Evolutionary conservation across 2,797 vertebrate genomes (phyloP), one percentile per base, ranked within the genome.

Genomic region (Pitangus sulphuratus): DNA sequence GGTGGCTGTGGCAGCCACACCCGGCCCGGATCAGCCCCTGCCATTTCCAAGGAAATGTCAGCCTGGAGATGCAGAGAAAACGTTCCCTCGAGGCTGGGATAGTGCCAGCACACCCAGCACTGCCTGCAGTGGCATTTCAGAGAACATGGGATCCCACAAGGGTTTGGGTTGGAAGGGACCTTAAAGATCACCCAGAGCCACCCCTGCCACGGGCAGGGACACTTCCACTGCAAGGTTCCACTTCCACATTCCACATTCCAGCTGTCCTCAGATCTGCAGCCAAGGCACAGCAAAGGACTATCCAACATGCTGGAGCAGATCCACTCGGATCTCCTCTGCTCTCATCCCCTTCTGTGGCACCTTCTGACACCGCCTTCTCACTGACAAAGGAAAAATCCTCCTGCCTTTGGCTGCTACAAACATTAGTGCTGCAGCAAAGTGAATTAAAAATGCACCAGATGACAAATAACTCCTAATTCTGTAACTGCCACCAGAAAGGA

Each of bases 91-190:
- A 24, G 72, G 72, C 48, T 16, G 87, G n/a, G 61, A 40, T 42
- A 56, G 26, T 4, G 65, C 76, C 84, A 65, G 65, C 40, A 50
- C 56, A 48, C 3, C 70, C 4, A 1, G 3, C 0, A 1, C 72
- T 75, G 87, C 60, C 69, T 1, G 2, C 19, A 24, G 31, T 3
- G 31, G 15, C 72, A n/a, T 28, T 12, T 57, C 40, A 3, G 3
- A 47, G 60, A 6, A 51, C 37, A 8, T 4, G 0, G 35, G 25
- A 42, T 3, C 15, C 0, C 24, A 37, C 22, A 14, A 8, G 20
- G 28, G 13, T 9, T 21, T 11, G 87, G 71, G 11, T 0, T 37
- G 4, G 2, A 0, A 51, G 3, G 42, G n/a, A 30, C 7, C n/a
- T 13, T 5, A 51, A 37, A 58, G 22, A 37, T 13, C 57, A 30